Evolutionary conservation across 2,888 invertebrate genomes (phyloP), one percentile per base, ranked within the genome.

Genomic region (Ennomos erosarius): DNA sequence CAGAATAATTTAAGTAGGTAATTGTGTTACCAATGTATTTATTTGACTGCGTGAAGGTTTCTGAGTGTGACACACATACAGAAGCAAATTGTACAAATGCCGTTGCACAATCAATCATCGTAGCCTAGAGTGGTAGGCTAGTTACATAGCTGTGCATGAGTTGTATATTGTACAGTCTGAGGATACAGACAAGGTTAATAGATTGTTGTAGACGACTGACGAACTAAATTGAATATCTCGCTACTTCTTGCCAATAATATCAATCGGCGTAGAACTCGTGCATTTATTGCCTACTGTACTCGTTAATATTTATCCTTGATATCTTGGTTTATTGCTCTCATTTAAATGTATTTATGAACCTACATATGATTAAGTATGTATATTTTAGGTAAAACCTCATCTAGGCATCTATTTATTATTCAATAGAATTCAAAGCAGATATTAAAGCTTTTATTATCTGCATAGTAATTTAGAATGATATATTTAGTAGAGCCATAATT

Each of bases 181-280:
- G 66, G 64, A 74, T 68, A 62, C 67, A 70, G 71, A 70, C 82
- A 85, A 87, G 85, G 83, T 84, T 79, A 85, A 82, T 75, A 77
- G 71, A 79, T 74, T 78, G 74, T 73, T 76, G 70, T 75, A 77
- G 71, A 79, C 74, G 77, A 74, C 73, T 76, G 70, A 73, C 71
- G 67, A 71, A 77, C 74, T 72, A 76, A 76, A 78, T 78, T 74
- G 68, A 75, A 77, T 70, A 68, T 71, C 65, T 71, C 67, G 60
- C 57, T 44, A 64, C 67, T 62, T 70, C 67, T 62, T 70, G 70
- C 65, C 71, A 70, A 75, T 71, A 71, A 70, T 67, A 38, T 34
- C 43, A 34, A 36, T 42, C n/a, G 13, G 39, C 40, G 8, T 37
- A 26, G 36, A 36, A 51, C 43, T 55, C 52, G 37, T 39, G 10